Evolutionary conservation across 2,888 invertebrate species (phyloP).

Genomic region (Zele albiditarsus): DNA sequence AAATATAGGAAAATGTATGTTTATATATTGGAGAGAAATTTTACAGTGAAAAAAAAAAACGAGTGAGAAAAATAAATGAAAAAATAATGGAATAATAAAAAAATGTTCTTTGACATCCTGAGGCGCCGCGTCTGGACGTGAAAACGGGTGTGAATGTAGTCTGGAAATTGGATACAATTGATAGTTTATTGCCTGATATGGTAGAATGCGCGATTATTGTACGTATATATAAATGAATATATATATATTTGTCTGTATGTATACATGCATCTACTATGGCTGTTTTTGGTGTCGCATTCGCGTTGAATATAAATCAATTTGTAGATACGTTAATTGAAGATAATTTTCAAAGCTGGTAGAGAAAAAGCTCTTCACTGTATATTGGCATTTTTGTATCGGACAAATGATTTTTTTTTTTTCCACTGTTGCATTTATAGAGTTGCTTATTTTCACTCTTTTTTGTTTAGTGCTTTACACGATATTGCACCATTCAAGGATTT

Average conservation of each 20-base stretch:
- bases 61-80: neutral
- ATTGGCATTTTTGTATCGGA: no score
- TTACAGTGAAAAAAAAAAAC: slow-evolving; percentile 24
- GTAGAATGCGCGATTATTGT: slow-evolving; percentile 24
- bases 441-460: no score
- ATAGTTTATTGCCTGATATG: slow-evolving; percentile 25
- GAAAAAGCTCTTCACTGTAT: no score
- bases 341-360: no score
- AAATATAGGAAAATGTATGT: neutral
- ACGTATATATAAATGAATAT: neutral
- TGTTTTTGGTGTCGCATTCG: no score
- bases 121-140: neutral
- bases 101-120: slow-evolving; percentile 1
- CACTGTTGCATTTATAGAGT: no score
- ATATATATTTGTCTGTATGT: neutral
- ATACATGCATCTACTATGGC: no score
- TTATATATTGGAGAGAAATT: neutral
- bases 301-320: no score
- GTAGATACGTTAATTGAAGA: no score
- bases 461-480: no score
- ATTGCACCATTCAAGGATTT: no score
- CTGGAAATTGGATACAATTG: slow-evolving; percentile 36
- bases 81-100: slow-evolving; percentile 27
- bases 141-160: neutral
- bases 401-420: no score